phyloP scores from a whole-genome alignment of 2,888 invertebrate species.

The Atethmia centrago region DNA sequence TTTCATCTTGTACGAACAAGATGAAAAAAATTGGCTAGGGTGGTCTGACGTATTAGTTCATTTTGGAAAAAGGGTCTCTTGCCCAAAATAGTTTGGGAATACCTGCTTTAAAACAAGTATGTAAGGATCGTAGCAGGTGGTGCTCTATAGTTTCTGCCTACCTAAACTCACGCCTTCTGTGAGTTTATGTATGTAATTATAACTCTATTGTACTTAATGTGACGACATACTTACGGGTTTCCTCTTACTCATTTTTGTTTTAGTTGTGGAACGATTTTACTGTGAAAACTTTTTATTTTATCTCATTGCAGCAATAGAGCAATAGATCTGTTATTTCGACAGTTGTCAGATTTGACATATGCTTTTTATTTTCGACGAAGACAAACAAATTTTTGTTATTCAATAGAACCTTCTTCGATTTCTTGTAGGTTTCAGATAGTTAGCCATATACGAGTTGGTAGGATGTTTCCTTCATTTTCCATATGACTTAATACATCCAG shows the following conservation, averaged over 20 bases:
- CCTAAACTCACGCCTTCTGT: too few species aligned
- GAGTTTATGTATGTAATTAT: not conserved
- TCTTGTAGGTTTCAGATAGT: not conserved
- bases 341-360: conserved; percentile 28
- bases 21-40: too few species aligned
- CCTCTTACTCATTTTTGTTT: conserved; percentile 30
- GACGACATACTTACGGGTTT: conserved; percentile 17
- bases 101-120: not conserved
- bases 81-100: too few species aligned
- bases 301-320: not conserved
- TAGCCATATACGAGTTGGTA: not conserved
- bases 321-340: not conserved
- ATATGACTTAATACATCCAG: not conserved
- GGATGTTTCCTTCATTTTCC: not conserved
- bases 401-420: not conserved
- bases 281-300: not conserved
- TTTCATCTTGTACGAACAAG: too few species aligned
- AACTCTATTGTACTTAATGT: not conserved
- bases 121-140: not conserved
- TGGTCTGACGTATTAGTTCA: too few species aligned
- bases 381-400: not conserved
- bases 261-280: not conserved
- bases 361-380: not conserved
- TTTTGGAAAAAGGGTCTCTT: too few species aligned
- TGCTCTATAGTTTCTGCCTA: not conserved